Evolutionary conservation across 2,797 vertebrate genomes (phyloP).

Genomic region (Sebastes kiyomatsui): DNA sequence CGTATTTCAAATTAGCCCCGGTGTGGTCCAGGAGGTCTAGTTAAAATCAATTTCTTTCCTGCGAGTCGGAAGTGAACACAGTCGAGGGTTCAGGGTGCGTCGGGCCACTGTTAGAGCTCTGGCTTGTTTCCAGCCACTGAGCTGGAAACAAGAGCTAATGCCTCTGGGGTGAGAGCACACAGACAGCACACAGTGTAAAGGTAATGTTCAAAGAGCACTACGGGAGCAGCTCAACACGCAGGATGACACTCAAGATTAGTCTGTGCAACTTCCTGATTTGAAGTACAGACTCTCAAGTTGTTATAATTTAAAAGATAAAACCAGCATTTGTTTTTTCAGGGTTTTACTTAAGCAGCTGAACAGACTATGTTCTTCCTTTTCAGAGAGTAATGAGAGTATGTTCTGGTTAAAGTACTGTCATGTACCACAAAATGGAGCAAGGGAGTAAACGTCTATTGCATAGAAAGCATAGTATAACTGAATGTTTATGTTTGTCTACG

Average conservation of each 20-base stretch:
- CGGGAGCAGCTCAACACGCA: conserved; percentile 3
- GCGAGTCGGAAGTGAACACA: conserved; percentile 25
- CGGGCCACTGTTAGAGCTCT: conserved; percentile 17
- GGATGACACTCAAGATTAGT: conserved; percentile 10
- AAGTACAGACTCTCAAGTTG: neutral
- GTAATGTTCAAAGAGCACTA: conserved; percentile 24
- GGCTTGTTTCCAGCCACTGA: conserved; percentile 59
- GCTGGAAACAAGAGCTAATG: conserved; percentile 50
- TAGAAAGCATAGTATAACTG: neutral
- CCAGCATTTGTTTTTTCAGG: neutral
- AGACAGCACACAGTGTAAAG: conserved; percentile 2
- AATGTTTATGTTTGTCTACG: neutral
- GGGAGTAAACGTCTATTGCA: neutral
- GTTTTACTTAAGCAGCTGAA: neutral
- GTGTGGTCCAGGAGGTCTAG: conserved; percentile 43
- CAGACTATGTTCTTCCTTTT: neutral
- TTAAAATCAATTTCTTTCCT: conserved; percentile 66
- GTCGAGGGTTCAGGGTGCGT: conserved; percentile 26
- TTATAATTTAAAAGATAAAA: neutral
- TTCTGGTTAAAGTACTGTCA: neutral
- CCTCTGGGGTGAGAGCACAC: conserved; percentile 44
- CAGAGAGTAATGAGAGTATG: neutral
- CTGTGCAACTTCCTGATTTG: neutral
- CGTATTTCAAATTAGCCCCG: conserved; percentile 6
- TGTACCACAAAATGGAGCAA: neutral